Conservation (phyloP, 2,113 vertebrate species). For the Morphnarchus princeps region DNA sequence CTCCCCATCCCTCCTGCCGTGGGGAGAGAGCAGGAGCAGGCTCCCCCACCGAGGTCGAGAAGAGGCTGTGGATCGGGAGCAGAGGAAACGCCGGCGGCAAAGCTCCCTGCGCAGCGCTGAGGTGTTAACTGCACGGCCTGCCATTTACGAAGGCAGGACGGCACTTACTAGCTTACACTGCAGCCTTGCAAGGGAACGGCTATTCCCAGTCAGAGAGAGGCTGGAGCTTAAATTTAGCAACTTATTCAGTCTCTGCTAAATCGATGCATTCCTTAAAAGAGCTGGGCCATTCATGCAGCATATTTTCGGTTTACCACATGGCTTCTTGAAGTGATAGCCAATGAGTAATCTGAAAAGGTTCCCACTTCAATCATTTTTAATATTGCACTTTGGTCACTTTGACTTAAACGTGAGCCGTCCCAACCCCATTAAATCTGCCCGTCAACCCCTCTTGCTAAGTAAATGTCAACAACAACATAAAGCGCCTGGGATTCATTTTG, state of each 20-base stretch:
- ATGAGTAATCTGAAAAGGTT: conserved; percentile 6
- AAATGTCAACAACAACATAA: conserved; percentile 14
- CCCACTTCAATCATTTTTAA: conserved; percentile 40
- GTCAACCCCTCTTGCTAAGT: background rate
- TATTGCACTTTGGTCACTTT: conserved; percentile 11
- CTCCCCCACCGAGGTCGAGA: rapidly evolving
- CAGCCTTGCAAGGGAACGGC: background rate
- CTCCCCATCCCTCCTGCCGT: background rate
- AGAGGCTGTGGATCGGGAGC: background rate
- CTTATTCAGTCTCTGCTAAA: background rate
- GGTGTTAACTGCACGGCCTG: background rate
- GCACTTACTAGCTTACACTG: background rate
- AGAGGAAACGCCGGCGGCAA: background rate
- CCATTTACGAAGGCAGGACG: background rate
- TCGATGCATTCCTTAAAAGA: conserved; percentile 40
- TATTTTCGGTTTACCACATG: conserved; percentile 61
- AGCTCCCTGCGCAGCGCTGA: background rate
- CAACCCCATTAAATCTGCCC: background rate
- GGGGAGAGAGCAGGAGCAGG: background rate
- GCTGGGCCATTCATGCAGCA: conserved; percentile 11
- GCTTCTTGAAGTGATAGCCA: conserved; percentile 24
- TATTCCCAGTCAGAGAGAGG: background rate
- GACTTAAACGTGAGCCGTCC: conserved; percentile 20
- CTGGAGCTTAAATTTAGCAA: conserved; percentile 18
- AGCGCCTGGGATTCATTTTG: conserved; percentile 43